Base-by-base conservation (phyloP, 2,888 invertebrate genomes). In the Ochropacha duplaris region DNA sequence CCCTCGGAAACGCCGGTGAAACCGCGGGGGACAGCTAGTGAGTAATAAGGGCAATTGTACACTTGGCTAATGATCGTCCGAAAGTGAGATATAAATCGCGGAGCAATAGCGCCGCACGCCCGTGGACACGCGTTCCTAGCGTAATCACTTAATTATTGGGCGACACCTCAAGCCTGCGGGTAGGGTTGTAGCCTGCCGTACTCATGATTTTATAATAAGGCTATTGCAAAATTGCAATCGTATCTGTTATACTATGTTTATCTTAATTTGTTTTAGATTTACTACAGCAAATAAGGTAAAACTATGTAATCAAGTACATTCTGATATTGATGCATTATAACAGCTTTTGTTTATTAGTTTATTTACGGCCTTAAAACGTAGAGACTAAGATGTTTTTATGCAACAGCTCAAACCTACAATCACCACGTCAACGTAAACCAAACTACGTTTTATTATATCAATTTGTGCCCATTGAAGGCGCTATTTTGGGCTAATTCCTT, bases 131-230 rank as follows among this genome's bases (percentile, higher is more conserved):
- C 88, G 88, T 84, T 81, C 76, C 86, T 84, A 83, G 83, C 88
- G 84, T 92, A 92, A 92, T 90, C 92, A 90, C 92, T 92, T 91
- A 90, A 92, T 91, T 91, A 90, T 90, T 88, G 84, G 83, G 87
- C 90, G 88, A 92, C 91, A 90, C 90, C 86, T 90, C 75, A 52
- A 63, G 61, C 59, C 57, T 59, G 58, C 54, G 54, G 11, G 2
- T 67, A 87, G 86, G 87, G 87, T n/a, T n/a, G n/a, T n/a, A n/a
- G n/a, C n/a, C 24, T 87, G 83, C 12, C 60, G 22, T 24, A 22
- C 19, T 19, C 19, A 39, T n/a, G 5, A 39, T 39, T 39, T 16
- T 31, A 12, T 6, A 31, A 0, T 6, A 31, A 1, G 5, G 31
- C 31, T 4, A 31, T 4, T 36, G 5, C 0, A 8, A n/a, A n/a